Base-by-base conservation (phyloP, 2,797 vertebrate species). In the Sebastes umbrosus region DNA sequence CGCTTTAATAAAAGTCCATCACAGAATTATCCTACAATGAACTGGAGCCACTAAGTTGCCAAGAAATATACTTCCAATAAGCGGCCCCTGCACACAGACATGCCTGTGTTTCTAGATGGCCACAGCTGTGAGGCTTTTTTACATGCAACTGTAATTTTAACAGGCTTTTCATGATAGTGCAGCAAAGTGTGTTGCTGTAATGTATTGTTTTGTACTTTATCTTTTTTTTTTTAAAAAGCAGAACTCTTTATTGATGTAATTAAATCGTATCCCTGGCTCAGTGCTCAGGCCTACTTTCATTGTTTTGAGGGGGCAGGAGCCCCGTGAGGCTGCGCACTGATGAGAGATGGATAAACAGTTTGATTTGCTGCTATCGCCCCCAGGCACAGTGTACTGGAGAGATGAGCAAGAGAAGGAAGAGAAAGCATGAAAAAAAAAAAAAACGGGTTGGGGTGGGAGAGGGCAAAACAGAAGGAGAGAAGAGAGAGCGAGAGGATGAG, bases 301-400 rank as follows among this genome's bases (percentile, higher is more conserved):
- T 94, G 95, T 95, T 94, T 94, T 93, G 93, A 94, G 93, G 94
- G 93, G 95, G 94, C 93, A 92, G 93, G 89, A 90, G 89, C 89
- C 92, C 93, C 84, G 77, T 78, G 91, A 94, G 95, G 93, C 92
- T 85, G 84, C 29, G 86, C 89, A 79, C 93, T 95, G 93, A 95
- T 95, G 94, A 95, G 95, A 93, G 94, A 95, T 93, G 93, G 94
- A 94, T 94, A 95, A 95, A 96, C 95, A 95, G 95, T 95, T 95
- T 95, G 95, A 95, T 95, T 95, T 95, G 94, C 94, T 95, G 93
- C 91, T 91, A 94, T 94, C 81, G 92, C 94, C 94, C 91, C 90
- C 80, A 90, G 94, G 94, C 93, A 85, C 96, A 95, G 97, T 96
- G 97, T 96, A 97, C 96, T 96, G 96, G 92, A 93, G 91, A 92